Conservation (phyloP, 2,888 invertebrate genomes). For the Chrysina gloriosa region DNA sequence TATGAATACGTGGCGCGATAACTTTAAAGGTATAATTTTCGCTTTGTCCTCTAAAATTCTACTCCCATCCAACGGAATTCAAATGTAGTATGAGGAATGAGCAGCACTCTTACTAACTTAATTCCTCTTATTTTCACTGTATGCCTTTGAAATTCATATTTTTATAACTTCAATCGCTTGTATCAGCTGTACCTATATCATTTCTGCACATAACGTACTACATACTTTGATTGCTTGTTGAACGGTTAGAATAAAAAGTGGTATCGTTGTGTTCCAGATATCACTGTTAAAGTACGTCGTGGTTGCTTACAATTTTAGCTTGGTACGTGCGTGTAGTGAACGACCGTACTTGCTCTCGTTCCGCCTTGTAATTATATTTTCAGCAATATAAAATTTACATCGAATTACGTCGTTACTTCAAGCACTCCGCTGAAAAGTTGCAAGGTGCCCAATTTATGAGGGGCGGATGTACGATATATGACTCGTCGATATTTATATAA, state of each 20-base stretch:
- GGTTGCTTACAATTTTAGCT: no score
- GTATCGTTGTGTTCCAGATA: no score
- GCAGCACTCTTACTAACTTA: no score
- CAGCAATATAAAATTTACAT: not conserved
- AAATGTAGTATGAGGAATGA: no score
- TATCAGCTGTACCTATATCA: no score
- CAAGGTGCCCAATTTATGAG: not conserved
- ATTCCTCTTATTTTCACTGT: constrained; percentile 4
- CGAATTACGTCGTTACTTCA: not conserved
- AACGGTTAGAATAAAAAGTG: no score
- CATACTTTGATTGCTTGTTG: no score
- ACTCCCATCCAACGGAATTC: no score
- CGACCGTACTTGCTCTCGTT: not conserved
- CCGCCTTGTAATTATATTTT: not conserved
- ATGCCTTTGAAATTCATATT: no score
- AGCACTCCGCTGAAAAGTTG: not conserved
- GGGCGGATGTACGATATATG: not conserved
- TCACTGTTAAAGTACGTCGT: no score
- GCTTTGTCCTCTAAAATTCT: not conserved
- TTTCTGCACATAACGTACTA: no score
- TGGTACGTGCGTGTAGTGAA: not conserved
- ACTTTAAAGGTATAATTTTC: not conserved
- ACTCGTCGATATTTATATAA: constrained; percentile 2
- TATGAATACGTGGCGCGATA: not conserved
- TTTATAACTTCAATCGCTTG: no score